These are phyloP conservation scores for Troglohyphantes excavatus DNA, from an alignment of 2,888 invertebrate genomes.

Conservation along the genomic window DNA sequence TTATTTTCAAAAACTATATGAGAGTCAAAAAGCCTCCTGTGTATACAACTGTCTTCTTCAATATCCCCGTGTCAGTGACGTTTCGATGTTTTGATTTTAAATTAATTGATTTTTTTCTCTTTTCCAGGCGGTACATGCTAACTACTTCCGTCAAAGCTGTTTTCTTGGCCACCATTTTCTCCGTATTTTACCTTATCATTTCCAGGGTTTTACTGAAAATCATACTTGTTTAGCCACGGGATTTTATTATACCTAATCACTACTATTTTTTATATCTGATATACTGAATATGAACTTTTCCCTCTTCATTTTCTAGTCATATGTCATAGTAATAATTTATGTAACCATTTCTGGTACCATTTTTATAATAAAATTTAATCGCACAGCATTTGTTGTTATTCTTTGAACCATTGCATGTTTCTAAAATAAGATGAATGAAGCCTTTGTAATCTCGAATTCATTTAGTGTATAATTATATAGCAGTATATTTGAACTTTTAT, in stretches of 20 bases:
- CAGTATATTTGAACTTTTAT: no score
- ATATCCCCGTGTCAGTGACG: no score
- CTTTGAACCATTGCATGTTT: no score
- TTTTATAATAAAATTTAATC: background rate
- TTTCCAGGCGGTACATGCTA: slow-evolving; percentile 42
- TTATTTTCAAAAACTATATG: no score
- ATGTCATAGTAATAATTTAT: background rate
- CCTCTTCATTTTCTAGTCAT: background rate
- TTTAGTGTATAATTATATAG: no score
- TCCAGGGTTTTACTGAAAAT: background rate
- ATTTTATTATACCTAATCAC: background rate
- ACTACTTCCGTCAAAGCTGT: slow-evolving; percentile 33
- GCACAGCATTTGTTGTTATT: no score
- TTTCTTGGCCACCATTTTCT: slow-evolving; percentile 16
- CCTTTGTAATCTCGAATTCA: no score
- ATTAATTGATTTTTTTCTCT: background rate
- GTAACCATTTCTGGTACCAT: background rate
- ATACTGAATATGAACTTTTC: background rate
- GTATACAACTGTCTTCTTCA: no score
- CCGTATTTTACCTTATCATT: slow-evolving; percentile 6
- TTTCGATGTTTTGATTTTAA: no score
- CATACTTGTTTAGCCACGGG: background rate
- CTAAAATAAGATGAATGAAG: no score
- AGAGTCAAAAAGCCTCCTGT: no score
- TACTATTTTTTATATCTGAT: background rate